Evolutionary conservation across 1,140 invertebrate species (phyloP).

Genomic region (Lepeophtheirus salmonis): DNA sequence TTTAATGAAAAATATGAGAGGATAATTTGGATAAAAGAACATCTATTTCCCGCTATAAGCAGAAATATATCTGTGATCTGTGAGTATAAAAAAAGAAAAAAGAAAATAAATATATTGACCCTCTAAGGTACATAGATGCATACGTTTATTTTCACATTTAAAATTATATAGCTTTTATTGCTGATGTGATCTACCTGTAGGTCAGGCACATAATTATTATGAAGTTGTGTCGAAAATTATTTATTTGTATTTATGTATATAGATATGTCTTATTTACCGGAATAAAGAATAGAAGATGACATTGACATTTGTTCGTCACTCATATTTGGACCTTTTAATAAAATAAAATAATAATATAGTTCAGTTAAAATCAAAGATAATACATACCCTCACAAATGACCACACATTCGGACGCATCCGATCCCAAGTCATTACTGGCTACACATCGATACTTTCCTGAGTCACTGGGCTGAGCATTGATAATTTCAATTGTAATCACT

Average conservation of each 20-base stretch:
- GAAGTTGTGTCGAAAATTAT: too few species aligned
- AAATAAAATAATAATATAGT: neutral
- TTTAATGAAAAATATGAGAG: neutral
- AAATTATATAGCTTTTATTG: too few species aligned
- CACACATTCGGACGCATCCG: constrained; percentile 80
- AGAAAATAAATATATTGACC: neutral
- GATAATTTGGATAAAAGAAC: neutral
- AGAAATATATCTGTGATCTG: neutral
- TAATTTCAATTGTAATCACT: constrained; percentile 87
- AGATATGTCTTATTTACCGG: constrained; percentile 12
- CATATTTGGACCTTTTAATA: constrained; percentile 12
- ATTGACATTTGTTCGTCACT: constrained; percentile 13
- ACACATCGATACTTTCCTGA: constrained; percentile 87
- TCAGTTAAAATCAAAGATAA: neutral
- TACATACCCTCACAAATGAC: constrained; percentile 76
- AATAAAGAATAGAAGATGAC: constrained; percentile 14
- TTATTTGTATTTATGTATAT: neutral
- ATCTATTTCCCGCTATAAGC: neutral
- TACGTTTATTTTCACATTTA: neutral
- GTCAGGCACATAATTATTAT: too few species aligned
- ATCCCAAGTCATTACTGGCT: constrained; percentile 75
- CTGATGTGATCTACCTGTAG: too few species aligned
- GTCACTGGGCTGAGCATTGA: constrained; percentile 77
- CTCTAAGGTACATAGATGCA: neutral
- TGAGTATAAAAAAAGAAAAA: neutral